These are phyloP conservation scores for Sialia sialis DNA, from an alignment of 2,113 vertebrate species.

Conservation along the genomic window DNA sequence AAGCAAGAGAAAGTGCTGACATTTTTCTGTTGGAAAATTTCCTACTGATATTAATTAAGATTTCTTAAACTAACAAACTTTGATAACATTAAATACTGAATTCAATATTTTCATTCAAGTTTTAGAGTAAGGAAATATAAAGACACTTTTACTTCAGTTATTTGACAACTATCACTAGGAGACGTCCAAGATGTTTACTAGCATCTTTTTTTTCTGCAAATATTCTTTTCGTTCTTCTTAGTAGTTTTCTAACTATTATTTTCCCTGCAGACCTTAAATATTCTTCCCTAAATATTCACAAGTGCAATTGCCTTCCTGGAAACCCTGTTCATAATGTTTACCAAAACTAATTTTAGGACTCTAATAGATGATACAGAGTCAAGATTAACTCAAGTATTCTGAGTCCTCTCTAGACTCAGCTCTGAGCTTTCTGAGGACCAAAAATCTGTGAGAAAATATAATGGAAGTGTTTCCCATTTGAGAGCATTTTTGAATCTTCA, in stretches of 20 bases:
- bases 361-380: background rate
- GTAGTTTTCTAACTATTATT: background rate
- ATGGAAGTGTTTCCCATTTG: background rate
- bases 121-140: background rate
- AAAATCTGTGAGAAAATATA: background rate
- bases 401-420: background rate
- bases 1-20: background rate
- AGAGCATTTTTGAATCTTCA: background rate
- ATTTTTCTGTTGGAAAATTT: slow-evolving; percentile 13
- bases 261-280: background rate
- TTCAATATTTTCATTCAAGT: background rate
- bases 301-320: background rate
- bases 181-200: background rate
- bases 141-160: background rate
- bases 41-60: slow-evolving; percentile 30
- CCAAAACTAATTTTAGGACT: background rate
- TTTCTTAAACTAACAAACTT: background rate
- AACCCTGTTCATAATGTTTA: background rate
- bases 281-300: background rate
- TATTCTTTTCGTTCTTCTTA: background rate
- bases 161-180: background rate
- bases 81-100: background rate
- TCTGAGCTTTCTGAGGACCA: background rate
- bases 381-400: background rate
- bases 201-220: background rate